Conservation (phyloP, 2,797 vertebrate genomes). For the Malurus leucopterus region DNA sequence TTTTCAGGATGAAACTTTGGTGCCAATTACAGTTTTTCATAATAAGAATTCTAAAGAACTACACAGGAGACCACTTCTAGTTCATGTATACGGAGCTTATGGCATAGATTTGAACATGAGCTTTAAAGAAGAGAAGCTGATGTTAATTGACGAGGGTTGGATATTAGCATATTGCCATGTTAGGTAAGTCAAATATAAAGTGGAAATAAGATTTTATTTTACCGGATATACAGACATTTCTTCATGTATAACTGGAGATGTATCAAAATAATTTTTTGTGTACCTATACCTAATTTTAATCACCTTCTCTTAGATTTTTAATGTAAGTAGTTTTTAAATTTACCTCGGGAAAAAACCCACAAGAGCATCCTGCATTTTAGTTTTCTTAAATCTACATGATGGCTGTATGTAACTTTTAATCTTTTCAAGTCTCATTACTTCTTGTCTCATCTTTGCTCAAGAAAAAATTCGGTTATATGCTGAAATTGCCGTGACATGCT, state of each 20-base stretch:
- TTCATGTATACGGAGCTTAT: slow-evolving; percentile 95
- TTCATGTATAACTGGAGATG: not conserved
- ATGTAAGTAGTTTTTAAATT: not conserved
- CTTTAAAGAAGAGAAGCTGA: slow-evolving; percentile 86
- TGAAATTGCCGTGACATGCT: not conserved
- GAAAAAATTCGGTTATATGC: not conserved
- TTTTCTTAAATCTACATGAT: not conserved
- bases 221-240: not conserved
- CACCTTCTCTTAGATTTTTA: not conserved
- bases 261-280: not conserved
- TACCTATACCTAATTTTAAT: not conserved
- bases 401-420: not conserved
- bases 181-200: slow-evolving; percentile 75
- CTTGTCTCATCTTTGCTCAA: not conserved
- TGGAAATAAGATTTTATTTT: not conserved
- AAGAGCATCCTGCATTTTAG: not conserved
- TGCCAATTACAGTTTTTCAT: slow-evolving; percentile 90
- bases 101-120: slow-evolving; percentile 89
- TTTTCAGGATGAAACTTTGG: slow-evolving; percentile 85
- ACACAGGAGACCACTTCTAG: slow-evolving; percentile 80
- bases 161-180: slow-evolving; percentile 94
- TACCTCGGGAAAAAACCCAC: not conserved
- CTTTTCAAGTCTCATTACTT: not conserved
- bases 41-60: slow-evolving; percentile 70
- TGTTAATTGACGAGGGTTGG: slow-evolving; percentile 90